A percentile compares a stretch with the other conserved stretches of the same genome.
phyloP scores from a whole-genome alignment of 2,113 vertebrate genomes.

The Eolophus roseicapilla region DNA sequence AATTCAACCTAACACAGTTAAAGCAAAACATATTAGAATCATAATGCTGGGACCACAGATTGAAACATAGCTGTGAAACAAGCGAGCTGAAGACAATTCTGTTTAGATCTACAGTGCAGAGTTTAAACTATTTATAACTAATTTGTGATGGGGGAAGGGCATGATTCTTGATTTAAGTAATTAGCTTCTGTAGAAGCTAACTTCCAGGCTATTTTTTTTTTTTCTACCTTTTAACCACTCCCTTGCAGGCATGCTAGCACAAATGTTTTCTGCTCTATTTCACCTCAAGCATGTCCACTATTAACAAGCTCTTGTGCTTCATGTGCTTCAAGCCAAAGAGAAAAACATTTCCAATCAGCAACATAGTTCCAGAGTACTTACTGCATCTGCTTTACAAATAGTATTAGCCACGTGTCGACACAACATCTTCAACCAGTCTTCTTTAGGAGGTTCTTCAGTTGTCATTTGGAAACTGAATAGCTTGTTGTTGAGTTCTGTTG shows the following conservation, averaged over 20 bases:
- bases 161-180: background rate
- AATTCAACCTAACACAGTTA: background rate
- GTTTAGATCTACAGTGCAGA: background rate
- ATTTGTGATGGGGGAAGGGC: background rate
- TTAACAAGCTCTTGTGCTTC: background rate
- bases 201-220: background rate
- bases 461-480: slow-evolving; percentile 95
- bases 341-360: background rate
- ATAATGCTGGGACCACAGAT: background rate
- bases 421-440: slow-evolving; percentile 86
- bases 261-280: background rate
- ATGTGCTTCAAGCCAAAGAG: background rate
- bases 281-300: background rate
- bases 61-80: background rate
- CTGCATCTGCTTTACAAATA: slow-evolving; percentile 94
- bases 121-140: background rate
- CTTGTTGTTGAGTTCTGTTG: slow-evolving; percentile 92
- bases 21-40: background rate
- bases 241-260: background rate
- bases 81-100: background rate
- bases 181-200: background rate
- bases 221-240: background rate
- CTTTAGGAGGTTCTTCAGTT: slow-evolving; percentile 87
- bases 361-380: slow-evolving; percentile 72
- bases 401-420: slow-evolving; percentile 97